Conservation (phyloP, 2,113 vertebrate species). For the Bombycilla garrulus region DNA sequence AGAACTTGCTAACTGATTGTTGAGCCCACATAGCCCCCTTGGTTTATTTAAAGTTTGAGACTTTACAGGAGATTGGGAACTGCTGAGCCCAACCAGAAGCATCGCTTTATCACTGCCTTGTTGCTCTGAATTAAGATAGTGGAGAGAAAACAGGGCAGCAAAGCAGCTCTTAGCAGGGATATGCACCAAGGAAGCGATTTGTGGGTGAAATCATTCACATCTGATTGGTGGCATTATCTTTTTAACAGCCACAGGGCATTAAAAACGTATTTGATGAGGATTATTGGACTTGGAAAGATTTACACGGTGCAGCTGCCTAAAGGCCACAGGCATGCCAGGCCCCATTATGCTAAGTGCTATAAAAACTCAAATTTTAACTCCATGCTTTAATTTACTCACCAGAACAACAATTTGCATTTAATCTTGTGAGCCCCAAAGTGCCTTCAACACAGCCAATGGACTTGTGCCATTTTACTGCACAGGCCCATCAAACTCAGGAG, state of each 20-base stretch:
- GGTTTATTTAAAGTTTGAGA: background rate
- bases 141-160: background rate
- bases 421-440: background rate
- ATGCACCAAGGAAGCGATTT: background rate
- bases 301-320: background rate
- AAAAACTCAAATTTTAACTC: conserved; percentile 22
- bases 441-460: background rate
- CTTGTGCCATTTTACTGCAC: background rate
- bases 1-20: background rate
- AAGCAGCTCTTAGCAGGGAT: background rate
- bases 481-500: background rate
- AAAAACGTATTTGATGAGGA: background rate
- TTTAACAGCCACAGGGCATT: background rate
- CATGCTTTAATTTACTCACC: conserved; percentile 31
- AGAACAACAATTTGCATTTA: conserved; percentile 7
- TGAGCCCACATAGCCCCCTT: background rate
- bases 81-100: background rate
- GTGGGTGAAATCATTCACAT: background rate
- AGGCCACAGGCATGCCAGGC: background rate
- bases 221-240: background rate
- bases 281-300: conserved; percentile 22
- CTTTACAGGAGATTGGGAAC: background rate
- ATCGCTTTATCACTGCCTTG: background rate
- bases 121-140: background rate
- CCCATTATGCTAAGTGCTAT: background rate